Conservation (phyloP, 2,797 vertebrate species). For the Buphagus erythrorhynchus region DNA sequence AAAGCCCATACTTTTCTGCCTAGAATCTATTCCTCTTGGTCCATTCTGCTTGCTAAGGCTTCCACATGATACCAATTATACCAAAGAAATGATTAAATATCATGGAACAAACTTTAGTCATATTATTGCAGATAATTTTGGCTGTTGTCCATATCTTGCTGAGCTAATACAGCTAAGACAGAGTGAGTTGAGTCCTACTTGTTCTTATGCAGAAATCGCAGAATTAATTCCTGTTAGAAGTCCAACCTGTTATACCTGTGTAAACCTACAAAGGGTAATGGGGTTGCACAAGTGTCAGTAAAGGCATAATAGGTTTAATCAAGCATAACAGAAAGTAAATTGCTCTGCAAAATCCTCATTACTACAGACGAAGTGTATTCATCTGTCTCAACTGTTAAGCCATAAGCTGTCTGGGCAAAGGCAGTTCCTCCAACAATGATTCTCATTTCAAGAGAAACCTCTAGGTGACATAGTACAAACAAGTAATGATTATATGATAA, state of each 20-base stretch:
- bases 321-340: constrained; percentile 62
- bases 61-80: background rate
- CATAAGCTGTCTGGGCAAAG: background rate
- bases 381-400: constrained; percentile 40
- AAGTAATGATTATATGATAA: constrained; percentile 3
- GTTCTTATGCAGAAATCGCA: constrained; percentile 23
- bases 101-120: background rate
- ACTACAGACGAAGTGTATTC: constrained; percentile 36
- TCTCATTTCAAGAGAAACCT: constrained; percentile 29
- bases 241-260: constrained; percentile 61
- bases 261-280: constrained; percentile 56
- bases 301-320: constrained; percentile 62
- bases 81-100: background rate
- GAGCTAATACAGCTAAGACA: background rate
- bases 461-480: constrained; percentile 15
- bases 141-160: background rate
- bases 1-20: background rate
- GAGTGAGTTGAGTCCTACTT: background rate
- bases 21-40: background rate
- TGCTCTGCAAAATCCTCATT: constrained; percentile 61
- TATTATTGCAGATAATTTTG: background rate
- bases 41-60: background rate
- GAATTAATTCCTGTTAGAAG: constrained; percentile 49
- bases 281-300: constrained; percentile 53
- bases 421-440: background rate